Conservation (phyloP, 2,888 invertebrate genomes). For the Matsumyia berberina region DNA sequence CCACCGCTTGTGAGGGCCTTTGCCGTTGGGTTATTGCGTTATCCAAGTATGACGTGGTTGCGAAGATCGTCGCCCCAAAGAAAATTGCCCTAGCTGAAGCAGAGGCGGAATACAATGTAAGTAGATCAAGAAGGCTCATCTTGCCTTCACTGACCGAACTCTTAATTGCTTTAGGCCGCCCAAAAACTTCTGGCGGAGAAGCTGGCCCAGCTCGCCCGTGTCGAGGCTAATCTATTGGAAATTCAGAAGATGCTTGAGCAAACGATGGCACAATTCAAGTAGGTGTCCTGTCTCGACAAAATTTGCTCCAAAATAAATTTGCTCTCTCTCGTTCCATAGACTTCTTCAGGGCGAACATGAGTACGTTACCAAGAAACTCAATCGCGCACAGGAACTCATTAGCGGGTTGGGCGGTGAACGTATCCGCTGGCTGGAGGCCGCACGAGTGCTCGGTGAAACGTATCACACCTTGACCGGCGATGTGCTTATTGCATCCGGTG, state of each 20-base stretch:
- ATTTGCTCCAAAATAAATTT: not conserved
- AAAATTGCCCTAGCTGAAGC: constrained; percentile 95
- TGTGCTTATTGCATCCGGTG: constrained; percentile 93
- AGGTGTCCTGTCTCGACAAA: constrained; percentile 54
- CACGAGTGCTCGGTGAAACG: constrained; percentile 88
- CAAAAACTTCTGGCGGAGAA: constrained; percentile 88
- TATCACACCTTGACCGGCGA: constrained; percentile 93
- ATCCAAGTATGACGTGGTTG: constrained; percentile 97
- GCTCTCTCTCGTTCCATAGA: constrained; percentile 73
- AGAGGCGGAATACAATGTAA: constrained; percentile 89
- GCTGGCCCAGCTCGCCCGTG: constrained; percentile 85
- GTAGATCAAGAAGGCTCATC: constrained; percentile 19
- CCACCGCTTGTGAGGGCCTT: constrained; percentile 95
- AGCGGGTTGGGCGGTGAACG: constrained; percentile 96
- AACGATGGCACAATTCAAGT: constrained; percentile 85
- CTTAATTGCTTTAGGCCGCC: constrained; percentile 82
- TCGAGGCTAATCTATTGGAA: constrained; percentile 85
- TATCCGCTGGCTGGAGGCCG: constrained; percentile 93
- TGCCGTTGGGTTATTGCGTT: constrained; percentile 98
- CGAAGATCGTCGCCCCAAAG: constrained; percentile 96
- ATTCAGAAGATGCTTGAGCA: constrained; percentile 88
- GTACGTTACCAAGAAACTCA: constrained; percentile 93
- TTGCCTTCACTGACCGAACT: not conserved
- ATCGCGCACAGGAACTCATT: constrained; percentile 96
- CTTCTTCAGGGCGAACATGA: constrained; percentile 90